Evolutionary conservation across 92 coral and sea anemone species (phyloP).

Genomic region (Bergia puertoricense): DNA sequence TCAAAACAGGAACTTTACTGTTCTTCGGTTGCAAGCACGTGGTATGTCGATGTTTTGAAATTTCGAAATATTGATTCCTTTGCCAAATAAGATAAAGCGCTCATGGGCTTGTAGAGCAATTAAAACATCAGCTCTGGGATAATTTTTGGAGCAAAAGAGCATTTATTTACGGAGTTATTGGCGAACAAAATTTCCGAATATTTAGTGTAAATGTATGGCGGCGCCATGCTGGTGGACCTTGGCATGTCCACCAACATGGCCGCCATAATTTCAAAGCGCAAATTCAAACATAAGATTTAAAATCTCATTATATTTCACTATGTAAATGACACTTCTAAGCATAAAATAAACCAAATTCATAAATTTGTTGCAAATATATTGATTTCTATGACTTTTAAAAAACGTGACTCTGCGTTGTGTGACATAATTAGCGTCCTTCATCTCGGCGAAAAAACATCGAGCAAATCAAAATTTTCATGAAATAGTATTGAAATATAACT

Average conservation of each 20-base stretch:
- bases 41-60: conserved; percentile 52
- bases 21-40: conserved; percentile 44
- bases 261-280: conserved; percentile 41
- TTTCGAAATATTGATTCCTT: conserved; percentile 56
- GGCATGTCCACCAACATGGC: conserved; percentile 37
- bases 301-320: conserved; percentile 47
- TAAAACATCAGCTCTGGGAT: conserved; percentile 56
- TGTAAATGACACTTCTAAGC: conserved; percentile 46
- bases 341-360: conserved; percentile 36
- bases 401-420: conserved; percentile 48
- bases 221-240: conserved; percentile 46
- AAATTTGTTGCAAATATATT: conserved; percentile 32
- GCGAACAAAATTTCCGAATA: conserved; percentile 53
- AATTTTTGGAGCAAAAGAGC: conserved; percentile 53
- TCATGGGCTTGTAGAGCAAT: conserved; percentile 57
- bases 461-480: conserved; percentile 49
- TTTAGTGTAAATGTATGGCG: conserved; percentile 55
- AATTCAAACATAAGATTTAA: conserved; percentile 48
- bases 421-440: conserved; percentile 47
- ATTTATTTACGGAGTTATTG: conserved; percentile 47
- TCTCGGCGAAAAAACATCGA: conserved; percentile 49
- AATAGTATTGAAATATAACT: conserved; percentile 42
- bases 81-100: conserved; percentile 58
- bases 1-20: not conserved
- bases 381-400: conserved; percentile 41